A percentile compares a stretch with the other conserved stretches of the same genome.
Conservation (phyloP, 2,113 vertebrate species). For the Carollia perspicillata region DNA sequence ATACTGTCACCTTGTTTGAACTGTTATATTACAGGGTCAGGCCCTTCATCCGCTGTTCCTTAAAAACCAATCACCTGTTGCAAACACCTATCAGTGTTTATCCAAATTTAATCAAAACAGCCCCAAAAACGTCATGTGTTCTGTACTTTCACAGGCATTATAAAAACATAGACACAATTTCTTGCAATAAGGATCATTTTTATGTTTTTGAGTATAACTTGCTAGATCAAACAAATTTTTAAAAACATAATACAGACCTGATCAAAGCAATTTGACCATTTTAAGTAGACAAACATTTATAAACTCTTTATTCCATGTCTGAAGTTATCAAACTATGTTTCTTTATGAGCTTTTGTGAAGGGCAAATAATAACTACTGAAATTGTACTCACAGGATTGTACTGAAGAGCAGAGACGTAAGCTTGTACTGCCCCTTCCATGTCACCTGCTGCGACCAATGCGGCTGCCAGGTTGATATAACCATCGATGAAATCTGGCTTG, state of each 20-base stretch:
- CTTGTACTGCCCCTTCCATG: constrained; percentile 99
- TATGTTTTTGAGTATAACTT: neutral
- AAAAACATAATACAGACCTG: neutral
- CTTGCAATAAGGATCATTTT: neutral
- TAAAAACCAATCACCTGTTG: constrained; percentile 48
- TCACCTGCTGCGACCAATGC: constrained; percentile 97
- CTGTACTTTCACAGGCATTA: neutral
- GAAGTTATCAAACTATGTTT: neutral
- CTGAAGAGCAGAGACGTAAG: constrained; percentile 98
- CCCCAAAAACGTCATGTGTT: neutral
- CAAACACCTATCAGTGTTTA: constrained; percentile 28
- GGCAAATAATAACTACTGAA: constrained; percentile 34
- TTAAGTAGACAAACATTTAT: constrained; percentile 40
- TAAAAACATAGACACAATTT: neutral
- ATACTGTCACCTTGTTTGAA: neutral
- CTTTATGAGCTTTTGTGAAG: constrained; percentile 21
- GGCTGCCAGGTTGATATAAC: constrained; percentile 98
- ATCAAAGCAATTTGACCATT: constrained; percentile 44
- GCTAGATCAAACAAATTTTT: neutral
- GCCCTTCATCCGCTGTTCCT: neutral
- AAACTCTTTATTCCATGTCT: constrained; percentile 28
- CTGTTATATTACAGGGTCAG: constrained; percentile 45
- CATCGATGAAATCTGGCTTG: constrained; percentile 99
- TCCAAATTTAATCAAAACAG: constrained; percentile 41
- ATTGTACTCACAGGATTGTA: constrained; percentile 95